These are phyloP conservation scores for Strigamia crassipes DNA, from an alignment of 2,888 invertebrate species.

Conservation along the genomic window DNA sequence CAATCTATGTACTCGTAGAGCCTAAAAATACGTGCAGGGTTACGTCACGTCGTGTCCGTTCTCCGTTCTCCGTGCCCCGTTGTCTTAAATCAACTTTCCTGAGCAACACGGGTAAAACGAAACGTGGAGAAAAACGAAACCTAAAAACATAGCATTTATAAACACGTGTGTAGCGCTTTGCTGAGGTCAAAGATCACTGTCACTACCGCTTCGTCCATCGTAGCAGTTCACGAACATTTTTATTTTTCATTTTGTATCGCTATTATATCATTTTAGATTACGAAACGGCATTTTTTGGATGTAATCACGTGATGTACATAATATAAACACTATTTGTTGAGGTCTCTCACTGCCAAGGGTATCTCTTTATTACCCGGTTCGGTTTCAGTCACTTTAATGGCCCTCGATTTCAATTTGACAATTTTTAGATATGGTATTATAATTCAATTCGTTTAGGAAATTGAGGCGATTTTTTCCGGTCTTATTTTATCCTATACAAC, in stretches of 20 bases:
- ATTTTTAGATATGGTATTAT: too few species aligned
- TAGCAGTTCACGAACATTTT: not conserved
- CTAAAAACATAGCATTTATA: not conserved
- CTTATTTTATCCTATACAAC: not conserved
- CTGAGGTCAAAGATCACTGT: conserved; percentile 4
- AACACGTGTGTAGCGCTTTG: not conserved
- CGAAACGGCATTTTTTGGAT: not conserved
- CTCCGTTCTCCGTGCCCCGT: not conserved
- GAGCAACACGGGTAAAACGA: not conserved
- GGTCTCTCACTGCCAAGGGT: not conserved
- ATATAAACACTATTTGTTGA: not conserved
- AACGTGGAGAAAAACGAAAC: not conserved
- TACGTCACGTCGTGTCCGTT: not conserved
- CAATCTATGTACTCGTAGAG: not conserved
- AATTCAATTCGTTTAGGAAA: not conserved
- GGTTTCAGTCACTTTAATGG: not conserved
- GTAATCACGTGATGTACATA: not conserved
- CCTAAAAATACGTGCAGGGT: conserved; percentile 2
- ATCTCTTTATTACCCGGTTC: not conserved
- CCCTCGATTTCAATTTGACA: not conserved
- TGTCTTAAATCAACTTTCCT: not conserved
- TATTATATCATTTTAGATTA: not conserved
- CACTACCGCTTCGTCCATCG: conserved; percentile 1
- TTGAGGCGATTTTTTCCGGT: not conserved
- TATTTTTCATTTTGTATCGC: not conserved